These are phyloP conservation scores for Bombyx huttoni DNA, from an alignment of 2,888 invertebrate species.

Conservation along the genomic window DNA sequence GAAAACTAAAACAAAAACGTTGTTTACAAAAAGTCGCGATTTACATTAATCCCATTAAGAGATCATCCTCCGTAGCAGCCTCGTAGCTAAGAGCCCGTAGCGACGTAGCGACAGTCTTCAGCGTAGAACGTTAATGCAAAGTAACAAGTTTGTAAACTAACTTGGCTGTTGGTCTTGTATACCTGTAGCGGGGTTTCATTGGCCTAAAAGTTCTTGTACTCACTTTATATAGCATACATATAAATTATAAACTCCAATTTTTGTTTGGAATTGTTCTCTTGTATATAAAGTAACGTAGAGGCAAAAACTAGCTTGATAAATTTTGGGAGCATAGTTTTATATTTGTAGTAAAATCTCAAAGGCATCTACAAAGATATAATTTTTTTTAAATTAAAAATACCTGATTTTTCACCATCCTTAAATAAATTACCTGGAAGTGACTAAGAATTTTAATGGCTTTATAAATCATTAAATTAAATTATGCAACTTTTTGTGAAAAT, in stretches of 20 bases:
- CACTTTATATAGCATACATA: constrained; percentile 2
- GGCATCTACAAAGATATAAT: no score
- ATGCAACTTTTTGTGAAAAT: constrained; percentile 17
- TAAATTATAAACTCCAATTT: no score
- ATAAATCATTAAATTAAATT: constrained; percentile 6
- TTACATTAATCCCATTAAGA: background rate
- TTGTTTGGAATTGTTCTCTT: no score
- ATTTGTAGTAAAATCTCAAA: no score
- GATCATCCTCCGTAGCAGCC: constrained; percentile 4
- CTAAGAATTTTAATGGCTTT: background rate
- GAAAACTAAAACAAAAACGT: background rate
- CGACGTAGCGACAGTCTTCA: constrained; percentile 8
- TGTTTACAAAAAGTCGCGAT: background rate
- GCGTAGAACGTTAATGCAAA: constrained; percentile 12
- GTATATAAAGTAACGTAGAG: no score
- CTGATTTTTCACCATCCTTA: background rate
- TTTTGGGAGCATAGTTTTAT: no score
- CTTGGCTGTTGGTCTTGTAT: constrained; percentile 16
- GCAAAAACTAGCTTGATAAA: no score
- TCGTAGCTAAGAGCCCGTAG: constrained; percentile 10
- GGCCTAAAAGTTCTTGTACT: constrained; percentile 9
- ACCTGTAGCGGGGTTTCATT: constrained; percentile 13
- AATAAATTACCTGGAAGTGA: background rate
- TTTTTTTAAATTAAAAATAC: background rate
- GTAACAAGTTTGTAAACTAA: constrained; percentile 14